phyloP scores from a whole-genome alignment of 2,797 vertebrate species.

The Eleutherodactylus coqui region DNA sequence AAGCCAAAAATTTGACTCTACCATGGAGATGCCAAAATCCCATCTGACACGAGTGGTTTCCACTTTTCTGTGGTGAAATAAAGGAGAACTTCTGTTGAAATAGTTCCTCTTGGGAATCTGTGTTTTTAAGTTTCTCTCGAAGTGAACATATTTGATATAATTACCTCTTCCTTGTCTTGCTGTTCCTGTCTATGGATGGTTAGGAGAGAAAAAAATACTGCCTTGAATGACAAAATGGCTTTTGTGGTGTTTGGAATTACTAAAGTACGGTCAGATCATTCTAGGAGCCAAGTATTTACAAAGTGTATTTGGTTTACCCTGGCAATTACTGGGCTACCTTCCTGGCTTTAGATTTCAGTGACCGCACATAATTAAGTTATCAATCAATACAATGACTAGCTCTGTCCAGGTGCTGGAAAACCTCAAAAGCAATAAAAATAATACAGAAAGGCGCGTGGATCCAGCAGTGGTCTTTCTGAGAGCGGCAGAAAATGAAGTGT shows the following conservation, averaged over 20 bases:
- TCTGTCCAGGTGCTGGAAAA: constrained; percentile 36
- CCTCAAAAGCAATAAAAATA: constrained; percentile 18
- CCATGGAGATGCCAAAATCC: constrained; percentile 38
- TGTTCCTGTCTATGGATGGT: constrained; percentile 31
- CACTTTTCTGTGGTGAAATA: constrained; percentile 50
- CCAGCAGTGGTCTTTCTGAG: not conserved
- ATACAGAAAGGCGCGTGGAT: not conserved
- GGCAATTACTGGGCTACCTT: constrained; percentile 25
- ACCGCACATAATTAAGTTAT: constrained; percentile 48
- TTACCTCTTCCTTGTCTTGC: constrained; percentile 47
- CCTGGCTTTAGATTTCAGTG: constrained; percentile 31
- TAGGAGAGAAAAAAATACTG: constrained; percentile 18
- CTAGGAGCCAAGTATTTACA: constrained; percentile 51
- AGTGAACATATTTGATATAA: constrained; percentile 46
- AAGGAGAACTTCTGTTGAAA: constrained; percentile 53
- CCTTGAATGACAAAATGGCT: constrained; percentile 41
- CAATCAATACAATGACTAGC: constrained; percentile 39
- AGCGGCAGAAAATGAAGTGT: not conserved
- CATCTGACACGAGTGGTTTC: constrained; percentile 41
- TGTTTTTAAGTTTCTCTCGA: constrained; percentile 37
- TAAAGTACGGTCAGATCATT: constrained; percentile 41
- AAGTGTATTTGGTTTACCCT: constrained; percentile 49
- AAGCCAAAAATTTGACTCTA: constrained; percentile 48
- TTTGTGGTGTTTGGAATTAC: constrained; percentile 47
- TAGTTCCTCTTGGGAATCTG: constrained; percentile 26